These are phyloP conservation scores for Pungitius pungitius DNA, from an alignment of 2,113 vertebrate genomes.

Conservation along the genomic window DNA sequence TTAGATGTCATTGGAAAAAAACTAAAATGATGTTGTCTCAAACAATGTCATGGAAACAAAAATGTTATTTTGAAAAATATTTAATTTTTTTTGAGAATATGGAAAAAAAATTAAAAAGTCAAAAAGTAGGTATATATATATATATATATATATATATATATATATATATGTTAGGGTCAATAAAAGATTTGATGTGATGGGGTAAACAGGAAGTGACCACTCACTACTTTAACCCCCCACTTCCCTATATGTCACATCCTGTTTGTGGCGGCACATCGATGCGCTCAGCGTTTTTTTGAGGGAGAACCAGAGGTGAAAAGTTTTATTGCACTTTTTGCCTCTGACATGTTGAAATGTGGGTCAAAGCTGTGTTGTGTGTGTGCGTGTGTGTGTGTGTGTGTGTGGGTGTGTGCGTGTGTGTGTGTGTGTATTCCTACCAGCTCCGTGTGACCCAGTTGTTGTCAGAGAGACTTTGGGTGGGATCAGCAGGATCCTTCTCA, in stretches of 20 bases:
- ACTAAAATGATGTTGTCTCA: too few species aligned
- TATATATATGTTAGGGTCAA: too few species aligned
- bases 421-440: conserved; percentile 16
- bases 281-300: conserved; percentile 7
- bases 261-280: background rate
- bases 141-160: too few species aligned
- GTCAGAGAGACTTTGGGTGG: conserved; percentile 24
- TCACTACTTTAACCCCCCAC: conserved; percentile 25
- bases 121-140: too few species aligned
- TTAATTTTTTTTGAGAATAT: too few species aligned
- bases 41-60: too few species aligned
- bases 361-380: conserved; percentile 39
- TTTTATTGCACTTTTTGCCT: conserved; percentile 29
- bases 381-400: conserved; percentile 4
- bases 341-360: conserved; percentile 46
- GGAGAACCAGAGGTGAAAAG: conserved; percentile 12
- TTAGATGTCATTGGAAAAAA: too few species aligned
- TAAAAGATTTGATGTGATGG: conserved; percentile 4
- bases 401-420: conserved; percentile 1
- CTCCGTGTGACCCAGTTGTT: conserved; percentile 49
- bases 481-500: too few species aligned
- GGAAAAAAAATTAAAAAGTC: too few species aligned
- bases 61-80: too few species aligned
- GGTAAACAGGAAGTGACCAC: conserved; percentile 74
- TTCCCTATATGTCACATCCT: conserved; percentile 58